A percentile compares a stretch with the other conserved stretches of the same genome.
phyloP scores from a whole-genome alignment of 2,113 vertebrate species.

The Pycnonotus jocosus region DNA sequence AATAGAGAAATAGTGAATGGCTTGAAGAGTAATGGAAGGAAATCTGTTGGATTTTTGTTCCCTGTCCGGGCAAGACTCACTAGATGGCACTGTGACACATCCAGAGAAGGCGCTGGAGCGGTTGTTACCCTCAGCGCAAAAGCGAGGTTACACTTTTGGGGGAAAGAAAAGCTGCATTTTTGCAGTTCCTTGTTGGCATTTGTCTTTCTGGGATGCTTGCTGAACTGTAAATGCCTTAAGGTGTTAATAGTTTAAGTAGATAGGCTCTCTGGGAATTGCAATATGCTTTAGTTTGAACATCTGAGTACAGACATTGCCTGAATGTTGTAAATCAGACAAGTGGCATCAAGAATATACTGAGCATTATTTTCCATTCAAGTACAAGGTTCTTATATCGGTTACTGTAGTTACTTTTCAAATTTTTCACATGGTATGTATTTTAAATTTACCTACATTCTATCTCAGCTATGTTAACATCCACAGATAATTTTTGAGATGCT shows the following conservation, averaged over 20 bases:
- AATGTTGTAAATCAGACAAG: background rate
- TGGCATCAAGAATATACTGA: background rate
- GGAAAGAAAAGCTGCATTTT: background rate
- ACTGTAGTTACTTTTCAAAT: background rate
- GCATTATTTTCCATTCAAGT: background rate
- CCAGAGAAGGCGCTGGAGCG: background rate
- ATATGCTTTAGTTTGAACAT: background rate
- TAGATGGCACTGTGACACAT: slow-evolving; percentile 26
- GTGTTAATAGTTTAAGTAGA: background rate
- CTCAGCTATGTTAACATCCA: background rate
- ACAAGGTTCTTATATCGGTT: background rate
- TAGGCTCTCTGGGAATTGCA: background rate
- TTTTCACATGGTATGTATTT: fast-evolving
- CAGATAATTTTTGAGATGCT: background rate
- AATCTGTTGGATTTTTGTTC: background rate
- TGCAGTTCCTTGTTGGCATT: background rate
- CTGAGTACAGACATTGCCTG: background rate
- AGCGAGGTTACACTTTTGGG: background rate
- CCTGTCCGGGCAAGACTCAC: background rate
- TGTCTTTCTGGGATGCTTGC: background rate
- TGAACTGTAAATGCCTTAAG: background rate
- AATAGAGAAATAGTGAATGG: background rate
- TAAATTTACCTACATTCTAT: background rate
- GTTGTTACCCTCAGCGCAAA: fast-evolving
- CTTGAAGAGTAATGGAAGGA: background rate